Base-by-base conservation (phyloP, 1,140 invertebrate species). In the Ceratina australensis region DNA sequence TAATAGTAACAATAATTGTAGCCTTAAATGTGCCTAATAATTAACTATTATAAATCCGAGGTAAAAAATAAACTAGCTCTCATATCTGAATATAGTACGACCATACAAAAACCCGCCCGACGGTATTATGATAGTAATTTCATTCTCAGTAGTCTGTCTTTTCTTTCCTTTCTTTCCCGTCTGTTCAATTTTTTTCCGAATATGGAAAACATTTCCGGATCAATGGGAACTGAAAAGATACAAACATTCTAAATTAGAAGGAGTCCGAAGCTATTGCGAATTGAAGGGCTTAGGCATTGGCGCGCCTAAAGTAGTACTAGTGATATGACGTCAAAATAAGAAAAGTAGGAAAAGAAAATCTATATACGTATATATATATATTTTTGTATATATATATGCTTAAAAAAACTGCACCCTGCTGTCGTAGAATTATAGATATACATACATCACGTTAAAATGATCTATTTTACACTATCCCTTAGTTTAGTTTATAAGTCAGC, bases 11-110 rank as follows among this genome's bases (percentile, higher is more conserved):
- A 87, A 86, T 80, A 84, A 82, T 86, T 69, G 71, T 84, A 83
- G 75, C 22, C 82, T 86, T 82, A 87, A 77, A 76, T 63, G 68
- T 81, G 81, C 78, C 84, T 86, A 86, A 86, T 84, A 84, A 84
- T 75, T 80, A 86, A 81, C 80, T 85, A 86, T 85, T 79, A 83
- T 86, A 85, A 86, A 86, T 85, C 60, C 80, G 75, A 86, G 64
- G 78, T 86, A 86, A 86, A 86, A 86, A 85, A 86, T 88, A 87
- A 87, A 88, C 76, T 82, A 88, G 82, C 83, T 85, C 83, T 59
- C 82, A 81, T 79, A 78, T 79, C 72, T 75, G 75, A n/a, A 74
- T 81, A 56, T 65, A 68, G 66, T 83, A 76, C 63, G 75, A 54
- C 65, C 81, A 63, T 67, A 66, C 84, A 73, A 81, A 88, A 85